Percentiles rank a stretch among this genome's conserved stretches.
Conservation (phyloP, 2,797 vertebrate genomes). For the Chelonia mydas region DNA sequence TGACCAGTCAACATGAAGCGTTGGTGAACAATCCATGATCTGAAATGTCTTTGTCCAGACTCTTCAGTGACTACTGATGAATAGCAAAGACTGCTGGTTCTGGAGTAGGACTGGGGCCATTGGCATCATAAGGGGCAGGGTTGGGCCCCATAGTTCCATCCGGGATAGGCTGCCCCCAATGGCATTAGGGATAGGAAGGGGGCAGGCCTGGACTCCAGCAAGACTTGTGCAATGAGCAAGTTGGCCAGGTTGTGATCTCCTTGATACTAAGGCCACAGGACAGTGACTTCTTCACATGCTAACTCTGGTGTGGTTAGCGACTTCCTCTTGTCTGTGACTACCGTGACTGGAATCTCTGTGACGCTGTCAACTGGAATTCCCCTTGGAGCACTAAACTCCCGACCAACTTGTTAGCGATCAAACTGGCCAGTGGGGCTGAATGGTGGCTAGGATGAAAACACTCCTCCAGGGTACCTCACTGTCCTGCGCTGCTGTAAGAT, state of each 20-base stretch:
- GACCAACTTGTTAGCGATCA: not conserved
- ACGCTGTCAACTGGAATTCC: not conserved
- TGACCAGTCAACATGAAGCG: not conserved
- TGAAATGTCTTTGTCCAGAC: fast-evolving
- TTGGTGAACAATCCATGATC: fast-evolving
- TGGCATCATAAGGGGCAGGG: not conserved
- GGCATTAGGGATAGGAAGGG: too few relatives aligned
- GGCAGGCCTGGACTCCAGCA: not conserved
- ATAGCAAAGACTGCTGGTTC: not conserved
- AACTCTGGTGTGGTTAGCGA: not conserved
- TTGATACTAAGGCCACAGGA: not conserved
- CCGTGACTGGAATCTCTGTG: not conserved
- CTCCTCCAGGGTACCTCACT: not conserved
- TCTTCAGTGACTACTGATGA: not conserved
- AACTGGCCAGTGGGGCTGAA: not conserved
- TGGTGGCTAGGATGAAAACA: not conserved
- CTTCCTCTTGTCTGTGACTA: not conserved
- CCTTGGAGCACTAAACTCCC: not conserved
- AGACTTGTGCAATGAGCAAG: not conserved
- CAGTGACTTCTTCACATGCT: not conserved
- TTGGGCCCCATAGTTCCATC: not conserved
- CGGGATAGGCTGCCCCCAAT: too few relatives aligned
- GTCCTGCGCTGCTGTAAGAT: too few relatives aligned
- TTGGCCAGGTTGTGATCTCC: not conserved
- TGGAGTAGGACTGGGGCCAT: not conserved